A percentile compares a stretch with the other conserved stretches of the same genome.
phyloP scores from a whole-genome alignment of 2,797 vertebrate genomes.

The Pygocentrus nattereri region DNA sequence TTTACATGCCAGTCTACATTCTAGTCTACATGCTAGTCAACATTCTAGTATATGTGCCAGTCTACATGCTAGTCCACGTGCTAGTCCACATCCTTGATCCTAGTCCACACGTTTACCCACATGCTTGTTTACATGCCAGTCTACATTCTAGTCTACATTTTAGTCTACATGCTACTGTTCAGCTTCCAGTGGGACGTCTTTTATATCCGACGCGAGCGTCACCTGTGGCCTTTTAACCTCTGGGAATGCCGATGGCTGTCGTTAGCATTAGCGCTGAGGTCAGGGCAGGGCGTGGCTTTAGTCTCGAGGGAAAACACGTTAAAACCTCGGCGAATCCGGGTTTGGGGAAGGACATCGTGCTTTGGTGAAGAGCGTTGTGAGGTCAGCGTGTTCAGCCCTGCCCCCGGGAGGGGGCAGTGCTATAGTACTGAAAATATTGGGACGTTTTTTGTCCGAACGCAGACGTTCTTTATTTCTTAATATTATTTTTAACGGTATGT shows the following conservation, averaged over 20 bases:
- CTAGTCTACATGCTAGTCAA: too few species aligned
- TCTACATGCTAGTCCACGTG: too few species aligned
- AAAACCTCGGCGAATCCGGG: neutral
- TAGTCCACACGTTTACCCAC: neutral
- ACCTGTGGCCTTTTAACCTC: slow-evolving; percentile 44
- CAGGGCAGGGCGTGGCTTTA: too few species aligned
- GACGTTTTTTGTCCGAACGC: neutral
- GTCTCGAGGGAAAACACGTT: neutral
- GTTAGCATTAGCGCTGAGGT: neutral
- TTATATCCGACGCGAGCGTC: neutral
- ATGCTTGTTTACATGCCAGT: too few species aligned
- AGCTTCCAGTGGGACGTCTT: neutral
- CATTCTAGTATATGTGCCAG: neutral
- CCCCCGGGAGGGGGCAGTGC: neutral
- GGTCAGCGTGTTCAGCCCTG: neutral
- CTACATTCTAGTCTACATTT: neutral
- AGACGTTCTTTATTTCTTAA: slow-evolving; percentile 11
- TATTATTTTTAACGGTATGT: neutral
- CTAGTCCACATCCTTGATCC: neutral
- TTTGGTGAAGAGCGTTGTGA: neutral
- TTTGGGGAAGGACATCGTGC: neutral
- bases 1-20: neutral
- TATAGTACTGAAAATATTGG: slow-evolving; percentile 43
- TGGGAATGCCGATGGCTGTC: neutral
- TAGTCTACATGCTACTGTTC: neutral